A percentile compares a stretch with the other conserved stretches of the same genome.
phyloP scores from a whole-genome alignment of 1,140 invertebrate species.

The Sinella curviseta region DNA sequence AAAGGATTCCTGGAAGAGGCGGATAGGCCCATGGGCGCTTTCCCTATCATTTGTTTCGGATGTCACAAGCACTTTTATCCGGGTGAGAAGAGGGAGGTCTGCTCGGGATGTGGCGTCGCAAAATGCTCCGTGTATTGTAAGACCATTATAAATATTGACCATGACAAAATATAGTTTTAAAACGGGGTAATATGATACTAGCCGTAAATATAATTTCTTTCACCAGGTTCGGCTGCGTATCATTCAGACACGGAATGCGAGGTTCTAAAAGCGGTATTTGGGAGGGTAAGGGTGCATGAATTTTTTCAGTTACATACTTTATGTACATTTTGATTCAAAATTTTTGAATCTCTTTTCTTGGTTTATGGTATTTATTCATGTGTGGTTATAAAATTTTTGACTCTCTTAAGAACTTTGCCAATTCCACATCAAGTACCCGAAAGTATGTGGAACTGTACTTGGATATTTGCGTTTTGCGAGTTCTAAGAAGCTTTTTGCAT shows the following conservation, averaged over 20 bases:
- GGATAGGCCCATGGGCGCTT: not conserved
- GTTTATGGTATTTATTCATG: not conserved
- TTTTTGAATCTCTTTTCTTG: no score
- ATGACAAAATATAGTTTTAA: not conserved
- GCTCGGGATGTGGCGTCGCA: not conserved
- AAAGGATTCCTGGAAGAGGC: not conserved
- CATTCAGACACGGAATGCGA: no score
- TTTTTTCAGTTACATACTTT: no score
- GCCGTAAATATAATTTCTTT: not conserved
- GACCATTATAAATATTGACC: not conserved
- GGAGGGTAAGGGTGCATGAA: no score
- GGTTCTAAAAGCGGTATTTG: no score
- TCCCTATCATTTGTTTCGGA: not conserved
- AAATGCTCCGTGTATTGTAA: not conserved
- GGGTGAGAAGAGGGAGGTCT: not conserved
- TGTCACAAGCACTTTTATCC: not conserved
- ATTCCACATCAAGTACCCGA: not conserved
- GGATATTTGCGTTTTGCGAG: constrained; percentile 5
- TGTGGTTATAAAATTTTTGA: not conserved
- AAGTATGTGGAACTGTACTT: not conserved
- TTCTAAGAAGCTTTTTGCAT: not conserved
- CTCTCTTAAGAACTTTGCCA: not conserved
- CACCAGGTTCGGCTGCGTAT: not conserved
- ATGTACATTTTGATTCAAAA: no score
- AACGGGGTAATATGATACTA: not conserved